Evolutionary conservation across 2,888 invertebrate species (phyloP).

Genomic region (Tetanocera ferruginea): DNA sequence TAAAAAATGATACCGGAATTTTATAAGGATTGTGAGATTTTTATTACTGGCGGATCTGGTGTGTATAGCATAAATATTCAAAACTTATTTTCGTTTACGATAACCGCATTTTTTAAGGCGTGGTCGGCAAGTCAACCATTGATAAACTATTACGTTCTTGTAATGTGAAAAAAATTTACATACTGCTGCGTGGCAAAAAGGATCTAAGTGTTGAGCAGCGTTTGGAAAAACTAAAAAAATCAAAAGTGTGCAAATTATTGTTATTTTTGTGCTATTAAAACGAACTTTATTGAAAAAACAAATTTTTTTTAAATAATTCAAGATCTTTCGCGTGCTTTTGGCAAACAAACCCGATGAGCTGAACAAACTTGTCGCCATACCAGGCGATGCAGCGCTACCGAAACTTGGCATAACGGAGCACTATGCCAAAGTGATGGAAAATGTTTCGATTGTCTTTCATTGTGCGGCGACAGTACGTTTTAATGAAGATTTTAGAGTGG

Average conservation of each 20-base stretch:
- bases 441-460: conserved; percentile 80
- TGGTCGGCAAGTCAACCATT: conserved; percentile 89
- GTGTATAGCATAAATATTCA: conserved; percentile 25
- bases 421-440: conserved; percentile 59
- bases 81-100: neutral
- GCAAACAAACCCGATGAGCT: conserved; percentile 56
- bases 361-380: conserved; percentile 58
- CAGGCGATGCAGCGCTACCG: conserved; percentile 58
- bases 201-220: conserved; percentile 77
- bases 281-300: too few species aligned
- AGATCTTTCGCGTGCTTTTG: conserved; percentile 60
- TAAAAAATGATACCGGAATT: conserved; percentile 70
- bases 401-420: conserved; percentile 56
- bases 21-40: conserved; percentile 77
- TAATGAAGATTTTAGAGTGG: conserved; percentile 80
- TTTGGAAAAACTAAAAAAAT: conserved; percentile 73
- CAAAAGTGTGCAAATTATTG: conserved; percentile 44
- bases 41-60: conserved; percentile 86
- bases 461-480: conserved; percentile 87
- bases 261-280: too few species aligned
- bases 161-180: conserved; percentile 80
- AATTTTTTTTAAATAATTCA: too few species aligned
- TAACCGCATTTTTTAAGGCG: conserved; percentile 73
- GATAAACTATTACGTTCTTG: conserved; percentile 91
- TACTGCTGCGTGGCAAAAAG: conserved; percentile 81